A percentile compares a stretch with the other conserved stretches of the same genome.
Evolutionary conservation across 1,140 invertebrate genomes (phyloP).

Genomic region (Hylaeus volcanicus): DNA sequence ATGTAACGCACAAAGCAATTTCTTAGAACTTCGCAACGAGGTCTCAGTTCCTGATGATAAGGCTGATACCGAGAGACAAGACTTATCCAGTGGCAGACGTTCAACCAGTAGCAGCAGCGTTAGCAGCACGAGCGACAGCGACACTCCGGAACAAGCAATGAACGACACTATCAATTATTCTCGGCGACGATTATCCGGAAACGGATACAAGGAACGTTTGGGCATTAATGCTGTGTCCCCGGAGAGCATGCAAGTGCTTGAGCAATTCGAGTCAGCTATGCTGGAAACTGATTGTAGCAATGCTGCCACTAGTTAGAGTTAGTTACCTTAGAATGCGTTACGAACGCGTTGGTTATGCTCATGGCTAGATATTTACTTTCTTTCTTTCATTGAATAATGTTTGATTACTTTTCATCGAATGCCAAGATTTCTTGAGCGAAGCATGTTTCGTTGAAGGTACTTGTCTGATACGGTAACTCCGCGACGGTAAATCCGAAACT

Average conservation of each 20-base stretch:
- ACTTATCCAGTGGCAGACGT: conserved; percentile 57
- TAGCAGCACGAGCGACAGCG: conserved; percentile 46
- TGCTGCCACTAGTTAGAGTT: conserved; percentile 64
- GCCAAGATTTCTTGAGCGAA: not conserved
- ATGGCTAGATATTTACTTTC: conserved; percentile 19
- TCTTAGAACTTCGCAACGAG: conserved; percentile 56
- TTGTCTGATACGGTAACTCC: no score
- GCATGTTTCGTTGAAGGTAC: no score
- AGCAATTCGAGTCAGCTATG: conserved; percentile 67
- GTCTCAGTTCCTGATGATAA: conserved; percentile 71
- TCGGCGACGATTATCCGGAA: conserved; percentile 15
- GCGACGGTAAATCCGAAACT: no score
- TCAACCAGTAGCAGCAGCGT: conserved; percentile 42
- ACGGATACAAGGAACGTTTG: conserved; percentile 51
- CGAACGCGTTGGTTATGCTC: conserved; percentile 46
- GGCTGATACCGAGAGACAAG: conserved; percentile 70
- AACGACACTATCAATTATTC: conserved; percentile 42
- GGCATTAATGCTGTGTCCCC: conserved; percentile 59
- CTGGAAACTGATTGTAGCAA: conserved; percentile 56
- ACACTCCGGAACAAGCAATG: conserved; percentile 58
- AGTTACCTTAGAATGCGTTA: conserved; percentile 43
- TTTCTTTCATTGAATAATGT: not conserved
- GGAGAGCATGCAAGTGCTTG: conserved; percentile 64
- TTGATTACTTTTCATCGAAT: not conserved
- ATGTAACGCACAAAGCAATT: conserved; percentile 61